Evolutionary conservation across 2,113 vertebrate genomes (phyloP).

Genomic region (Maccullochella peelii): DNA sequence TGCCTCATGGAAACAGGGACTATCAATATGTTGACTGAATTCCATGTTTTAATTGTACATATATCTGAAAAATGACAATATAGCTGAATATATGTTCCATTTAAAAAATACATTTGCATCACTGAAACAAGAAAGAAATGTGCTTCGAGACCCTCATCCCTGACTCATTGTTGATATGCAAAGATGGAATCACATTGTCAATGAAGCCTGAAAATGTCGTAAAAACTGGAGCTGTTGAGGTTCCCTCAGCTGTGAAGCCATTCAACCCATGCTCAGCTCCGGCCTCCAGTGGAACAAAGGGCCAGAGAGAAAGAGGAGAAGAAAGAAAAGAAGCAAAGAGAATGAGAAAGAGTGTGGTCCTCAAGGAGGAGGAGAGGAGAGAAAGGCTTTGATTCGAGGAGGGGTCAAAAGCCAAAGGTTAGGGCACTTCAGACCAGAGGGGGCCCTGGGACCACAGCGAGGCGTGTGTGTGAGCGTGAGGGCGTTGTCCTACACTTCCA

Average conservation of each 20-base stretch:
- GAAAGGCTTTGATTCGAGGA: constrained; percentile 19
- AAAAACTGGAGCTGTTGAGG: constrained; percentile 20
- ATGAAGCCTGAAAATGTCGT: constrained; percentile 13
- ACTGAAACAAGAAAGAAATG: not conserved
- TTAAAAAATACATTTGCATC: not conserved
- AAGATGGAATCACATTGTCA: constrained; percentile 13
- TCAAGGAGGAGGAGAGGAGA: constrained; percentile 26
- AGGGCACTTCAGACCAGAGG: constrained; percentile 52
- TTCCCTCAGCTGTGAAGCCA: constrained; percentile 58
- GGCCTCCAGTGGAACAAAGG: constrained; percentile 56
- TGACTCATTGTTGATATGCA: constrained; percentile 11
- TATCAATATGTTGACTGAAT: not conserved
- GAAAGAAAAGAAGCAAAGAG: constrained; percentile 40
- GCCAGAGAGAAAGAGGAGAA: constrained; percentile 23
- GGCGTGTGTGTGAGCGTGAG: constrained; percentile 15
- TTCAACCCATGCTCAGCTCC: constrained; percentile 29
- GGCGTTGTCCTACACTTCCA: constrained; percentile 2
- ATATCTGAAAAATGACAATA: not conserved
- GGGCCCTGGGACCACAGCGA: constrained; percentile 21
- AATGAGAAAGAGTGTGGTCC: constrained; percentile 45
- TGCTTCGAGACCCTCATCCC: not conserved
- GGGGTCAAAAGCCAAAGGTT: constrained; percentile 73
- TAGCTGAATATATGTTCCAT: not conserved
- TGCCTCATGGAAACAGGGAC: not conserved
- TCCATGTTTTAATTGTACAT: not conserved